These are phyloP conservation scores for Busseola fusca DNA, from an alignment of 2,888 invertebrate genomes.

Conservation along the genomic window DNA sequence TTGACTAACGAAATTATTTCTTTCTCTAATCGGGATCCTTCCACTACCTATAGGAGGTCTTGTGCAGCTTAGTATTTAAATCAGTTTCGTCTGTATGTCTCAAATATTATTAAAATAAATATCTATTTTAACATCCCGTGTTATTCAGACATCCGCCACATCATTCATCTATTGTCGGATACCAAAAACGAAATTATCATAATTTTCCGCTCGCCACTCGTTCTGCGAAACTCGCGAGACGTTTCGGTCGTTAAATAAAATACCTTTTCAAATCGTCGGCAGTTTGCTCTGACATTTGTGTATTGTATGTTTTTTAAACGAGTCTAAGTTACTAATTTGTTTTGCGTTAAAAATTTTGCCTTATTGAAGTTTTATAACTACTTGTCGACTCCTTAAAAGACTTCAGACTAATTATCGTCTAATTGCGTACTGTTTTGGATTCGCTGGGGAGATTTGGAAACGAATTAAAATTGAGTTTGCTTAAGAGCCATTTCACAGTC, in stretches of 20 bases:
- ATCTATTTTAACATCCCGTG: conserved; percentile 35
- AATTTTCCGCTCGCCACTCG: conserved; percentile 79
- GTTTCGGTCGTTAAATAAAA: conserved; percentile 73
- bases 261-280: conserved; percentile 64
- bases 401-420: conserved; percentile 32
- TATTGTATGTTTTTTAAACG: conserved; percentile 53
- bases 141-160: conserved; percentile 62
- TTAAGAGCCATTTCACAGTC: too few relatives aligned
- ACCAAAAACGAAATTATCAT: conserved; percentile 73
- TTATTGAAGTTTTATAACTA: conserved; percentile 43
- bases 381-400: conserved; percentile 40
- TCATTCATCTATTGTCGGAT: conserved; percentile 64
- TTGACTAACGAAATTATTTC: not conserved
- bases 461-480: not conserved
- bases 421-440: conserved; percentile 25
- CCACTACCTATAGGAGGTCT: not conserved
- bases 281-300: conserved; percentile 56
- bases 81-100: not conserved
- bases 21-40: not conserved
- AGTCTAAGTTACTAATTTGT: conserved; percentile 55
- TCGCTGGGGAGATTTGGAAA: not conserved
- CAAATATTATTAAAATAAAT: not conserved
- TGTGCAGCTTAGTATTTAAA: not conserved
- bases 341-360: conserved; percentile 57
- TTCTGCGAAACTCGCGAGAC: conserved; percentile 71